A percentile compares a stretch with the other conserved stretches of the same genome.
Evolutionary conservation across 2,797 vertebrate species (phyloP).

Genomic region (Cheracebus regulus): DNA sequence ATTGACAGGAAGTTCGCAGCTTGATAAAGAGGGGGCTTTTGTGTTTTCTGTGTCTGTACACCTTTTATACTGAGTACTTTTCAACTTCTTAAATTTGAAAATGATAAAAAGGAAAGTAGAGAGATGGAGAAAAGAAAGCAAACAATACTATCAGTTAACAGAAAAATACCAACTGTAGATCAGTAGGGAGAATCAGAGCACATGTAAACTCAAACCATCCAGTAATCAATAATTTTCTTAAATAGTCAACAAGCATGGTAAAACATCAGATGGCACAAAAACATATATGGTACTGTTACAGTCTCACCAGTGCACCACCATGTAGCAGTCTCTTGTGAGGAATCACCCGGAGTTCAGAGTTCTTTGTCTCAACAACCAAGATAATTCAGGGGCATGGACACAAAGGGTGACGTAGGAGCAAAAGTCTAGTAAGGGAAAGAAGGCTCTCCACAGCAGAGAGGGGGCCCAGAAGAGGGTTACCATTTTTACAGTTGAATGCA

Average conservation of each 20-base stretch:
- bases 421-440: too few relatives aligned
- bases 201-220: background rate
- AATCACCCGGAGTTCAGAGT: too few relatives aligned
- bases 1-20: background rate
- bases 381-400: too few relatives aligned
- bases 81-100: background rate
- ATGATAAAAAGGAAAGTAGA: background rate
- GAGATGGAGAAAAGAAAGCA: background rate
- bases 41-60: background rate
- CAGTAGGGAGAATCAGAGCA: background rate
- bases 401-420: too few relatives aligned
- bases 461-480: too few relatives aligned
- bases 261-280: background rate
- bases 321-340: too few relatives aligned
- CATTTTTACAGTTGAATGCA: too few relatives aligned
- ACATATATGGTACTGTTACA: background rate
- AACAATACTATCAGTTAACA: background rate
- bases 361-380: too few relatives aligned
- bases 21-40: background rate
- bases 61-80: background rate
- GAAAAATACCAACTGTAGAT: background rate
- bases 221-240: background rate
- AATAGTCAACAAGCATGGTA: background rate
- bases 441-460: too few relatives aligned
- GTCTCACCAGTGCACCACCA: too few relatives aligned